These are phyloP conservation scores for Lagocephalus sceleratus DNA, from an alignment of 2,797 vertebrate species.

Conservation along the genomic window DNA sequence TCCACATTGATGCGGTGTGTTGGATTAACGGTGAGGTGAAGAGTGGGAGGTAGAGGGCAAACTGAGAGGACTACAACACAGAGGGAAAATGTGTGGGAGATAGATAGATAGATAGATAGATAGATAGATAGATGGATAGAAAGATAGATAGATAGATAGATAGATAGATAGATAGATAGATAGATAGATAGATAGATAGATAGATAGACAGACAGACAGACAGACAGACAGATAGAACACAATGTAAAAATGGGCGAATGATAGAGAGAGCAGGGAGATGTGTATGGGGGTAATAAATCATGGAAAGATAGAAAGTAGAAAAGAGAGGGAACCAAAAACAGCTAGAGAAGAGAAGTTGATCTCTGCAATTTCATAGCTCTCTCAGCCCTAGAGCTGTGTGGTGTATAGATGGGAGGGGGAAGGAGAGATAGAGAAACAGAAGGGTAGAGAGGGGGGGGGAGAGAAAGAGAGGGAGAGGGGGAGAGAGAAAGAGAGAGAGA, in stretches of 20 bases:
- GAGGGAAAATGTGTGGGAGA: conserved; percentile 62
- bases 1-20: conserved; percentile 61
- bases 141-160: conserved; percentile 39
- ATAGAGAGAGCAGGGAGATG: conserved; percentile 48
- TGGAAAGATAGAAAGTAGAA: conserved; percentile 8
- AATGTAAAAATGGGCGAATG: conserved; percentile 29
- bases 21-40: conserved; percentile 70
- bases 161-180: conserved; percentile 31
- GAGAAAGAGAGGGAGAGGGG: conserved; percentile 38
- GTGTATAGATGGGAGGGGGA: conserved; percentile 44
- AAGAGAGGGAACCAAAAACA: conserved; percentile 20
- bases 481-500: background rate
- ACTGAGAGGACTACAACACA: conserved; percentile 64
- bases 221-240: conserved; percentile 20
- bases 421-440: conserved; percentile 8
- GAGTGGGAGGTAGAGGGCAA: conserved; percentile 76
- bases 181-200: conserved; percentile 38
- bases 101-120: conserved; percentile 8
- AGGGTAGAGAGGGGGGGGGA: conserved; percentile 19
- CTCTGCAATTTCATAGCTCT: conserved; percentile 55
- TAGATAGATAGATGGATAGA: conserved; percentile 1
- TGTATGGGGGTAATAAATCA: conserved; percentile 44
- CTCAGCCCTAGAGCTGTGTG: conserved; percentile 58
- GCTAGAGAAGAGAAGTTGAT: conserved; percentile 59
- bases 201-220: conserved; percentile 38